These are phyloP conservation scores for Cheilosia scutellata DNA, from an alignment of 2,888 invertebrate species.

Conservation along the genomic window DNA sequence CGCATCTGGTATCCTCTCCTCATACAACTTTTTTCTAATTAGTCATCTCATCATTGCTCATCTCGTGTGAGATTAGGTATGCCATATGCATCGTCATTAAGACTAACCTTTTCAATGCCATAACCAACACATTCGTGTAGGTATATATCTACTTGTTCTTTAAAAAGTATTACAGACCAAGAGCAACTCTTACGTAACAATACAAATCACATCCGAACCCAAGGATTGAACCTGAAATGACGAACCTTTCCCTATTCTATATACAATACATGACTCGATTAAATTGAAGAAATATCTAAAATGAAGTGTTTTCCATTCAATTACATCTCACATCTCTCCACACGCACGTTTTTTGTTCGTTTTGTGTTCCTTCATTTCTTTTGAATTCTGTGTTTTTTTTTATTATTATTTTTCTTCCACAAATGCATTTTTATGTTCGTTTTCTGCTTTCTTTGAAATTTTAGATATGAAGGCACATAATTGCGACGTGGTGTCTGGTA, in stretches of 20 bases:
- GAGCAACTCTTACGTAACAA: constrained; percentile 7
- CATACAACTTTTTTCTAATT: not conserved
- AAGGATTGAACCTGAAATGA: constrained; percentile 44
- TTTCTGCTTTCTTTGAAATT: constrained; percentile 74
- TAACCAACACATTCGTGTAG: not conserved
- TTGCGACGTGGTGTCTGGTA: constrained; percentile 91
- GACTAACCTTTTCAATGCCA: constrained; percentile 26
- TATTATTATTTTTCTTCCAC: constrained; percentile 27
- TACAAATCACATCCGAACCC: constrained; percentile 12
- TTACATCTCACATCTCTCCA: constrained; percentile 52
- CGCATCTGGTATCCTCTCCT: not conserved
- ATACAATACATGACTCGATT: constrained; percentile 31
- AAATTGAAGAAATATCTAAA: constrained; percentile 57
- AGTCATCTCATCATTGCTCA: not conserved
- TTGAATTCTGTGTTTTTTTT: constrained; percentile 57
- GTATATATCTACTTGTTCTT: not conserved
- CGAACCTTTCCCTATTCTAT: constrained; percentile 43
- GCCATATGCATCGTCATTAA: not conserved
- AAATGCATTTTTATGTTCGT: constrained; percentile 75
- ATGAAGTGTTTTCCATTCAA: constrained; percentile 70
- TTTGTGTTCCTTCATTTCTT: constrained; percentile 63
- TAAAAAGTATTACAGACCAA: not conserved
- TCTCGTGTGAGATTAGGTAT: not conserved
- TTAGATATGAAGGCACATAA: constrained; percentile 75
- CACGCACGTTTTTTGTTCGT: constrained; percentile 57